Conservation (phyloP, 2,113 vertebrate species). For the Ranitomeya imitator region DNA sequence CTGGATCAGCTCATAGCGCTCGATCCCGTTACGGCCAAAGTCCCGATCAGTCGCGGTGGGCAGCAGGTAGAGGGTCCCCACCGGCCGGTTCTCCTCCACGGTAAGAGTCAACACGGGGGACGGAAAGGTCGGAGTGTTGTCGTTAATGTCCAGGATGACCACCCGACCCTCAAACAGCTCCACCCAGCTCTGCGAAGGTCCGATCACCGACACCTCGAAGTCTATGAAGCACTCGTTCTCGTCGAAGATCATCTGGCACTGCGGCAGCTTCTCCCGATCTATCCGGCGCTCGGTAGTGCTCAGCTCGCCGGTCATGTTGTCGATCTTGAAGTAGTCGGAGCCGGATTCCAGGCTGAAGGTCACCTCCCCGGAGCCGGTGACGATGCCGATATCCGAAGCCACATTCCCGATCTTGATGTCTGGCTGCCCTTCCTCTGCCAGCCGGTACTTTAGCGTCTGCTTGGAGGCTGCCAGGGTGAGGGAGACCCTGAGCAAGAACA, state of each 20-base stretch:
- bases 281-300: constrained; percentile 95
- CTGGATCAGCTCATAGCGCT: constrained; percentile 94
- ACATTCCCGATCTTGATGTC: constrained; percentile 95
- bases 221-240: constrained; percentile 98
- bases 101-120: constrained; percentile 96
- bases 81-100: constrained; percentile 97
- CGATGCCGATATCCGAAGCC: constrained; percentile 90
- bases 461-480: constrained; percentile 89
- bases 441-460: constrained; percentile 91
- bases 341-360: constrained; percentile 97
- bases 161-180: constrained; percentile 97
- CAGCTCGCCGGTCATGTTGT: constrained; percentile 97
- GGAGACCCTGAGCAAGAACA: constrained; percentile 81
- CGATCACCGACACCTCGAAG: constrained; percentile 98
- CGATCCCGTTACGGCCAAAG: constrained; percentile 95
- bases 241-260: constrained; percentile 99
- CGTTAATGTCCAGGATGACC: constrained; percentile 95
- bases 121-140: constrained; percentile 97
- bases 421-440: constrained; percentile 93
- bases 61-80: constrained; percentile 94
- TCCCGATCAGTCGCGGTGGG: constrained; percentile 96
- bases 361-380: constrained; percentile 91
- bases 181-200: constrained; percentile 97
- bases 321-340: constrained; percentile 97
- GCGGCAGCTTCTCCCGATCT: constrained; percentile 96